Evolutionary conservation across 53 echinoderm and acorn worm genomes (phyloP).

Genomic region (Apostichopus leukothele): DNA sequence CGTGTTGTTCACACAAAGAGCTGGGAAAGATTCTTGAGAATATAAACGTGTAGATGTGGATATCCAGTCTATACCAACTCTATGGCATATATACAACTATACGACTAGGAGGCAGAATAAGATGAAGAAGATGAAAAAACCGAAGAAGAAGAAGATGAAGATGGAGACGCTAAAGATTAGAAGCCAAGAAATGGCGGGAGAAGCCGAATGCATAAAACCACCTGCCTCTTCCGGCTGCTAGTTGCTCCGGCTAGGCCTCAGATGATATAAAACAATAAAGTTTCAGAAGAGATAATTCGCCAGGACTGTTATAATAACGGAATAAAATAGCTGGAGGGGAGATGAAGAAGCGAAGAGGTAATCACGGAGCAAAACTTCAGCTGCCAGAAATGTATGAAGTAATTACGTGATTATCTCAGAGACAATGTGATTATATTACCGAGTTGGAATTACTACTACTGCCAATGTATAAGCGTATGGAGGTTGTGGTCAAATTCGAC

Average conservation of each 20-base stretch:
- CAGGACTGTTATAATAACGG: slow-evolving; percentile 37
- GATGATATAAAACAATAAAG: slow-evolving; percentile 28
- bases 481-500: slow-evolving; percentile 6
- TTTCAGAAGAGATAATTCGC: slow-evolving; percentile 13
- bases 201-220: slow-evolving; percentile 25
- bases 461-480: background rate
- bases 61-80: no score
- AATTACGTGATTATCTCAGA: slow-evolving; percentile 27
- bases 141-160: background rate
- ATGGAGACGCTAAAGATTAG: background rate
- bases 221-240: slow-evolving; percentile 42
- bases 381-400: slow-evolving; percentile 28
- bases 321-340: slow-evolving; percentile 36
- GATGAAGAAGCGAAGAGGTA: slow-evolving; percentile 15
- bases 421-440: slow-evolving; percentile 18
- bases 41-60: no score
- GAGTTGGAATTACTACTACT: background rate
- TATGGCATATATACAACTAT: no score
- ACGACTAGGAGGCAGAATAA: no score
- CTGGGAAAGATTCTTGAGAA: no score
- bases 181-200: slow-evolving; percentile 9
- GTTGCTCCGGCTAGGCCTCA: slow-evolving; percentile 40
- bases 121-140: no score
- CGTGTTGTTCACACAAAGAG: no score
- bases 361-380: slow-evolving; percentile 37